phyloP scores from a whole-genome alignment of 2,113 vertebrate species.

The Shinisaurus crocodilurus region DNA sequence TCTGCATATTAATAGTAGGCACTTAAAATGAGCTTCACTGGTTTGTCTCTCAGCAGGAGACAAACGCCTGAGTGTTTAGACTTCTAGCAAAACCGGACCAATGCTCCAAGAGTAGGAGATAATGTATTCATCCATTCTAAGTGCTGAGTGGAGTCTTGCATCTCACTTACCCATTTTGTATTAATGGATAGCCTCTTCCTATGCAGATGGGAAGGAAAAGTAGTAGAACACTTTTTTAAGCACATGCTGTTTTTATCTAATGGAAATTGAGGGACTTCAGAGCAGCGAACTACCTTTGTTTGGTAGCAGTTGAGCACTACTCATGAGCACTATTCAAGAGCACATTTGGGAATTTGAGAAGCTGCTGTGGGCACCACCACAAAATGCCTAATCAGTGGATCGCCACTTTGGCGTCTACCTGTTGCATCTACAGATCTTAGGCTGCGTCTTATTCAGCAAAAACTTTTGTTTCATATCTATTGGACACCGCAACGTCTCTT shows the following conservation, averaged over 20 bases:
- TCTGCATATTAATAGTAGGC: conserved; percentile 62
- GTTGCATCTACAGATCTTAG: no score
- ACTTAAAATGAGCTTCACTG: conserved; percentile 55
- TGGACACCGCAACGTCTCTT: no score
- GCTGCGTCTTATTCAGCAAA: no score
- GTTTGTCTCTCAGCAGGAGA: conserved; percentile 69
- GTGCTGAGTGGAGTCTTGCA: conserved; percentile 49
- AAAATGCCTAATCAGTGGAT: no score
- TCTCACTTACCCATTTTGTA: conserved; percentile 53
- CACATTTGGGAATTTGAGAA: no score
- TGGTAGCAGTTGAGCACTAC: not conserved
- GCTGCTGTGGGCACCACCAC: no score
- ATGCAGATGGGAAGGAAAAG: conserved; percentile 60
- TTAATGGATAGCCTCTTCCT: conserved; percentile 42
- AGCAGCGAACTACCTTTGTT: not conserved
- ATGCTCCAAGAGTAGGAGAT: conserved; percentile 60
- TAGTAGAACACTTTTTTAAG: conserved; percentile 7
- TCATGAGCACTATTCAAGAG: no score
- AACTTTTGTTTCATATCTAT: no score
- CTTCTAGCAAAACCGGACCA: conserved; percentile 62
- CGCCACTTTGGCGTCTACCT: no score
- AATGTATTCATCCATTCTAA: conserved; percentile 56
- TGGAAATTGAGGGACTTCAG: not conserved
- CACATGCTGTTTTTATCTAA: conserved; percentile 13
- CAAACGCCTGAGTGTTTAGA: conserved; percentile 51